Percentiles rank a stretch among this genome's conserved stretches.
Conservation (phyloP, 2,888 invertebrate species). For the Linnaemya vulpina region DNA sequence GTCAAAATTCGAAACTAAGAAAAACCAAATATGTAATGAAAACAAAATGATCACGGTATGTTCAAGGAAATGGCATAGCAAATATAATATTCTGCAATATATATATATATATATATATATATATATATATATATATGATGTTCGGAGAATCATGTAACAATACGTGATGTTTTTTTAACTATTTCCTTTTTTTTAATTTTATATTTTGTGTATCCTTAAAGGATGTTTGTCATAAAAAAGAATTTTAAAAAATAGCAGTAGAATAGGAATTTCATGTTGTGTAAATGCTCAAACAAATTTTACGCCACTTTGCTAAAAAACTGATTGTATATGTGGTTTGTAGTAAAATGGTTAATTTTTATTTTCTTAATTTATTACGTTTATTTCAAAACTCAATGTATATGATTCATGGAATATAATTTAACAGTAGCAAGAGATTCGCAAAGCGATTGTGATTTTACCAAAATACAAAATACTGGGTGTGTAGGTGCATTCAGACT, state of each 20-base stretch:
- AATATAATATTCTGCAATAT: conserved; percentile 18
- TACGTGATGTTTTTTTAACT: conserved; percentile 62
- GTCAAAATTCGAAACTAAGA: conserved; percentile 24
- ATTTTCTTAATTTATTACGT: conserved; percentile 12
- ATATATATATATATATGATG: conserved; percentile 1
- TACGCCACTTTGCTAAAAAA: conserved; percentile 46
- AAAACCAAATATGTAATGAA: conserved; percentile 61
- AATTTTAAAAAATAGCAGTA: conserved; percentile 11
- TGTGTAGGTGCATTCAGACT: no score
- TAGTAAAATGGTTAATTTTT: conserved; percentile 4
- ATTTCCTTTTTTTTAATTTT: background rate
- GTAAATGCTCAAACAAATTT: conserved; percentile 11
- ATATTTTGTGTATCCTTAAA: conserved; percentile 32
- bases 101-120: background rate
- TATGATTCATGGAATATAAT: background rate
- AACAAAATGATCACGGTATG: conserved; percentile 57
- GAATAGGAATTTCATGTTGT: conserved; percentile 6
- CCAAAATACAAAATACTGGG: no score
- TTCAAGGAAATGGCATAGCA: conserved; percentile 67
- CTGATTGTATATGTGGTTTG: conserved; percentile 71
- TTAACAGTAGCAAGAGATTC: conserved; percentile 33
- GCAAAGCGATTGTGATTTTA: background rate
- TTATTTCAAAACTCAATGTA: conserved; percentile 10
- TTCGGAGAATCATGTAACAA: conserved; percentile 62
- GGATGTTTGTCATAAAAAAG: conserved; percentile 64